Evolutionary conservation across 2,888 invertebrate genomes (phyloP).

Genomic region (Antheraea yamamai): DNA sequence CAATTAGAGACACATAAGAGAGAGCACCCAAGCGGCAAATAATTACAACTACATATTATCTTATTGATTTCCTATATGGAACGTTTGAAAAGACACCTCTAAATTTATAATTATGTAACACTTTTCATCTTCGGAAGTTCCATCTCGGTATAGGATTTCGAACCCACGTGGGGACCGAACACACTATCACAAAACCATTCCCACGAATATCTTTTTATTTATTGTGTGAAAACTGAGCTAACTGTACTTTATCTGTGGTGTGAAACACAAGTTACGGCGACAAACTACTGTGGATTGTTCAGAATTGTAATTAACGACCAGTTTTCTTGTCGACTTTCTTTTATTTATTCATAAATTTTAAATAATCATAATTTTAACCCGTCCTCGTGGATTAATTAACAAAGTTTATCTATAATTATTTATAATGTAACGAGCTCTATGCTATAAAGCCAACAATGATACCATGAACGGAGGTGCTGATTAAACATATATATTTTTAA

Average conservation of each 20-base stretch:
- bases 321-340: conserved; percentile 53
- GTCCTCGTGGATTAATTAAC: not conserved
- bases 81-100: no score
- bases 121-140: no score
- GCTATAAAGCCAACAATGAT: not conserved
- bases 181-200: not conserved
- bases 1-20: no score
- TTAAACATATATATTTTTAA: no score
- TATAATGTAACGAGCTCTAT: not conserved
- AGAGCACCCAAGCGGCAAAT: no score
- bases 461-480: not conserved
- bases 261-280: conserved; percentile 59
- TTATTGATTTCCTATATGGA: no score
- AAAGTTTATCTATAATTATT: not conserved
- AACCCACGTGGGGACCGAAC: no score
- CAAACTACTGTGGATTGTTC: conserved; percentile 41
- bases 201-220: not conserved
- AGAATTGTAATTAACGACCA: conserved; percentile 49
- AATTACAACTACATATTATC: no score
- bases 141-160: no score
- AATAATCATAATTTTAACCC: not conserved
- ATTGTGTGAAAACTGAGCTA: not conserved
- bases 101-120: no score
- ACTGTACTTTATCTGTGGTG: not conserved
- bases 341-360: conserved; percentile 3